phyloP scores from a whole-genome alignment of 2,113 vertebrate genomes.

The Crotophaga sulcirostris region DNA sequence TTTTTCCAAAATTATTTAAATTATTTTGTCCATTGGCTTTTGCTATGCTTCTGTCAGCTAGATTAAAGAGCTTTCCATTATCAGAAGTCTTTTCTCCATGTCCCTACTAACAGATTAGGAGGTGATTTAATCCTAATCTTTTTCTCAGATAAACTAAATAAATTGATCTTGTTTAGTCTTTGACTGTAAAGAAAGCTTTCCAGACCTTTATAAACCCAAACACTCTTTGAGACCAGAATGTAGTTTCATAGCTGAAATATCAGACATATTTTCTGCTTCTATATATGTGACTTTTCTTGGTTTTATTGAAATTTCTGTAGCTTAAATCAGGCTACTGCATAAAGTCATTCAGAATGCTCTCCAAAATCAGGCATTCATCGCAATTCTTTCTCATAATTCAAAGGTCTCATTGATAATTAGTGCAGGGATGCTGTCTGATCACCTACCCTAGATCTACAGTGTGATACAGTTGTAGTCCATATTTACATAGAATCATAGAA shows the following conservation, averaged over 20 bases:
- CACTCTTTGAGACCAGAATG: not conserved
- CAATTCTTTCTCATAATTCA: not conserved
- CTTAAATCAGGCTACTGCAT: not conserved
- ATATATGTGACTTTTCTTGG: not conserved
- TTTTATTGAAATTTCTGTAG: not conserved
- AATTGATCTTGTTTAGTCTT: not conserved
- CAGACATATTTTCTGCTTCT: not conserved
- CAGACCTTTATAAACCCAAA: not conserved
- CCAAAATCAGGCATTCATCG: not conserved
- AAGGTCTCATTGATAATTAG: not conserved
- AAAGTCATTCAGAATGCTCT: not conserved
- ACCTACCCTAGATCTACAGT: not conserved
- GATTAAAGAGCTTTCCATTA: slow-evolving; percentile 2
- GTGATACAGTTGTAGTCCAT: not conserved
- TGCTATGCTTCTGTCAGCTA: not conserved
- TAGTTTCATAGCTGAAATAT: not conserved
- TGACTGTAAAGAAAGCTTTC: not conserved
- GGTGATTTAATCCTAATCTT: not conserved
- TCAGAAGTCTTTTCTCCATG: not conserved
- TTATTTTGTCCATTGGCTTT: not conserved
- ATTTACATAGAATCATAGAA: too few species aligned
- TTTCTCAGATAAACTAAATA: not conserved
- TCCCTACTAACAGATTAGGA: not conserved
- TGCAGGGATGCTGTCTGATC: not conserved
- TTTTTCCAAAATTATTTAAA: not conserved